These are phyloP conservation scores for Tauraco erythrolophus DNA, from an alignment of 2,113 vertebrate species.

Conservation along the genomic window DNA sequence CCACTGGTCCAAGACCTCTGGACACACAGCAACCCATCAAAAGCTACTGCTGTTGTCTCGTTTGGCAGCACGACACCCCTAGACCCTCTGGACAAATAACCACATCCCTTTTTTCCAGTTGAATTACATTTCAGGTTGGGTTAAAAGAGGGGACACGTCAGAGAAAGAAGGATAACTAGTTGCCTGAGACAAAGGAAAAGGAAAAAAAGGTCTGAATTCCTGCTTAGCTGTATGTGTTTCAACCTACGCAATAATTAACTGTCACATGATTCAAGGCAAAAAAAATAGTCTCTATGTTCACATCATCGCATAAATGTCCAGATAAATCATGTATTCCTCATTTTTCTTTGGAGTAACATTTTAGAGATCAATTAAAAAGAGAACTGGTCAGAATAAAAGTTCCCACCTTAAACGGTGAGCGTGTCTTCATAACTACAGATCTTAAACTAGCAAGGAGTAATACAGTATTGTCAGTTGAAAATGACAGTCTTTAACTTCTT, in stretches of 20 bases:
- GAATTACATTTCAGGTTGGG: background rate
- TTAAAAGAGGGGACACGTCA: background rate
- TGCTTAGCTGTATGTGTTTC: background rate
- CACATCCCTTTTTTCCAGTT: background rate
- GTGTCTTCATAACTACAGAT: background rate
- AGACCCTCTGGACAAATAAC: background rate
- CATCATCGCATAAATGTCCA: background rate
- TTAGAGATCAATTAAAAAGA: background rate
- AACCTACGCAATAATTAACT: background rate
- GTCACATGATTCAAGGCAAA: background rate
- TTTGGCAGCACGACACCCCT: background rate
- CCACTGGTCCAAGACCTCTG: background rate
- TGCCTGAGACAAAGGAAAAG: background rate
- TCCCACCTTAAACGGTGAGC: background rate
- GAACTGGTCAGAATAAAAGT: background rate
- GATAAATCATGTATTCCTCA: background rate
- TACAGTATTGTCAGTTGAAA: background rate
- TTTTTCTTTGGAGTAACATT: background rate
- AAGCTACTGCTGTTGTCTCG: background rate
- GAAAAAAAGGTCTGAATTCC: background rate
- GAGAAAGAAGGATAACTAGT: background rate
- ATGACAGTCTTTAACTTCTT: background rate
- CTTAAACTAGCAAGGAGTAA: background rate
- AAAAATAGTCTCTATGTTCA: background rate
- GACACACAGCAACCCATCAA: fast-evolving